Conservation (phyloP, 2,888 invertebrate species). For the Agonopterix subpropinquella region DNA sequence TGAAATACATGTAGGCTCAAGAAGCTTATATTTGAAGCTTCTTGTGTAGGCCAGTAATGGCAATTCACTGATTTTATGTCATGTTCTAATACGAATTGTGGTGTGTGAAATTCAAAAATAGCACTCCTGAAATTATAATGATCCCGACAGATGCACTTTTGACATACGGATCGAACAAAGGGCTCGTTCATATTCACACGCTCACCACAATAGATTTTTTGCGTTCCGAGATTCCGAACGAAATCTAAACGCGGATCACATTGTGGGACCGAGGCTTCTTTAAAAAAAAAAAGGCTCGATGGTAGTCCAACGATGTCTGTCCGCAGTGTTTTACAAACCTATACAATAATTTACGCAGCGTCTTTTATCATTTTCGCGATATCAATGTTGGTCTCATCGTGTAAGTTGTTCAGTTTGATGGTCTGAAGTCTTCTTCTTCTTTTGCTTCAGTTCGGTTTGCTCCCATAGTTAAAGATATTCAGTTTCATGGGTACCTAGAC, state of each 20-base stretch:
- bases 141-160: slow-evolving; percentile 57
- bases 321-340: not conserved
- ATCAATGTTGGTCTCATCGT: not conserved
- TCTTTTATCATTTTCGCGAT: not conserved
- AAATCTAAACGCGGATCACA: slow-evolving; percentile 60
- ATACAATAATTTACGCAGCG: not conserved
- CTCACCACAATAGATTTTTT: slow-evolving; percentile 60
- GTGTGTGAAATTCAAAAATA: no score
- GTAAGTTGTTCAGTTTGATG: not conserved
- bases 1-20: no score
- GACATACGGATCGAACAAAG: slow-evolving; percentile 49
- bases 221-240: slow-evolving; percentile 39
- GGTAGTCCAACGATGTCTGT: not conserved
- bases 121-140: slow-evolving; percentile 38
- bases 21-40: no score
- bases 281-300: not conserved
- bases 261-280: slow-evolving; percentile 46
- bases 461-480: no score
- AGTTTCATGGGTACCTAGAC: not conserved
- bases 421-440: no score
- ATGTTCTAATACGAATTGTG: no score
- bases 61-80: no score
- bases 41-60: no score
- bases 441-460: no score
- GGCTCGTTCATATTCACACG: slow-evolving; percentile 58